Evolutionary conservation across 2,797 vertebrate species (phyloP).

Genomic region (Pteropus rufus): DNA sequence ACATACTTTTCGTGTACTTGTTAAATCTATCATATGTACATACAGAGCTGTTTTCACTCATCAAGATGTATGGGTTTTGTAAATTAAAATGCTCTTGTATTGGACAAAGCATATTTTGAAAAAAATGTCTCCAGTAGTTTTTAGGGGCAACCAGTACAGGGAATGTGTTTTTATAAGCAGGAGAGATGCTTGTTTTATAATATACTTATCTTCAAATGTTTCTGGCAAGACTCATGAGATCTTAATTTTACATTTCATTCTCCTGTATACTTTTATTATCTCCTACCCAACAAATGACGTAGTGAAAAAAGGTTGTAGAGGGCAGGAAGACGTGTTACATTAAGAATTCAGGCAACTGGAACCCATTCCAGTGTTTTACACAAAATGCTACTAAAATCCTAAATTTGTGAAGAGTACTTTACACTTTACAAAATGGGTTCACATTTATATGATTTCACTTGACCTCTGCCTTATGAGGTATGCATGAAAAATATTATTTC

Average conservation of each 20-base stretch:
- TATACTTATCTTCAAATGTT: not conserved
- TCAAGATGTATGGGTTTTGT: slow-evolving; percentile 32
- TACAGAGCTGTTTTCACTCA: not conserved
- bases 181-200: not conserved
- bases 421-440: not conserved
- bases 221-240: not conserved
- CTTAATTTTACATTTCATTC: slow-evolving; percentile 45
- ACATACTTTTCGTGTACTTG: not conserved
- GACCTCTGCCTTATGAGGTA: not conserved
- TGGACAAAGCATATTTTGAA: not conserved
- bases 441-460: not conserved
- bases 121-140: not conserved
- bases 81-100: not conserved
- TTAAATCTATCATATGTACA: not conserved
- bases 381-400: not conserved
- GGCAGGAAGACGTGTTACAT: not conserved
- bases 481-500: not conserved
- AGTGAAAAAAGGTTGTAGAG: not conserved
- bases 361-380: not conserved
- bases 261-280: slow-evolving; percentile 17
- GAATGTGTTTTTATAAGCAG: not conserved
- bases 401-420: not conserved
- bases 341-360: slow-evolving; percentile 3
- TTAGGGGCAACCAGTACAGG: not conserved
- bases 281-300: not conserved